Percentiles rank a stretch among this genome's conserved stretches.
These are phyloP conservation scores for Drosophila malerkotliana DNA, from an alignment of 1,140 invertebrate species.

Conservation along the genomic window DNA sequence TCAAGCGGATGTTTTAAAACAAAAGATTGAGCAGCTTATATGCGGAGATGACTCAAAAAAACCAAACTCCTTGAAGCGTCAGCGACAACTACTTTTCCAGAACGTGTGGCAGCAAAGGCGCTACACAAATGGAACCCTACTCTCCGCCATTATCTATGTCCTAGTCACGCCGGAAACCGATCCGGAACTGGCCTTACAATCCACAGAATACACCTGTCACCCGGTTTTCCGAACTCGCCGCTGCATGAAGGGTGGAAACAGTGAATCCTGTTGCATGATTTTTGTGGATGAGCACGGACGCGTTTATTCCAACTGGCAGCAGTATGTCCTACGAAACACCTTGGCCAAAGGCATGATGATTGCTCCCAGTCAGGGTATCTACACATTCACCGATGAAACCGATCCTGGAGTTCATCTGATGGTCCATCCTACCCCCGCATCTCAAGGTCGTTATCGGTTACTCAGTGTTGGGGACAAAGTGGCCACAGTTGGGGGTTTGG, in stretches of 20 bases:
- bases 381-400: constrained; percentile 49
- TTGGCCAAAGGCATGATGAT: constrained; percentile 70
- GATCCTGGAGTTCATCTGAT: constrained; percentile 39
- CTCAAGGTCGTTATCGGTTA: constrained; percentile 25
- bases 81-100: constrained; percentile 53
- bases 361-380: constrained; percentile 63
- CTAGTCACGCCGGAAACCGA: constrained; percentile 61
- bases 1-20: constrained; percentile 54
- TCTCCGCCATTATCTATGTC: constrained; percentile 76
- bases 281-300: constrained; percentile 74
- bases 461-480: constrained; percentile 55
- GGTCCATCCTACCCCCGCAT: constrained; percentile 47
- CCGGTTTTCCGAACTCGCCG: constrained; percentile 73
- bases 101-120: constrained; percentile 73
- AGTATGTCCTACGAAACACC: constrained; percentile 60
- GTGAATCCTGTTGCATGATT: constrained; percentile 73
- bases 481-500: constrained; percentile 54
- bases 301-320: constrained; percentile 69
- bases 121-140: constrained; percentile 66
- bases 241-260: constrained; percentile 58
- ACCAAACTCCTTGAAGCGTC: constrained; percentile 24
- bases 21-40: constrained; percentile 66
- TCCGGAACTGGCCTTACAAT: constrained; percentile 42
- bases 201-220: constrained; percentile 65
- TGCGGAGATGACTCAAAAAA: constrained; percentile 27